Percentiles rank a stretch among this genome's conserved stretches.
These are phyloP conservation scores for Bostrychus sinensis DNA, from an alignment of 2,113 vertebrate species.

Conservation along the genomic window DNA sequence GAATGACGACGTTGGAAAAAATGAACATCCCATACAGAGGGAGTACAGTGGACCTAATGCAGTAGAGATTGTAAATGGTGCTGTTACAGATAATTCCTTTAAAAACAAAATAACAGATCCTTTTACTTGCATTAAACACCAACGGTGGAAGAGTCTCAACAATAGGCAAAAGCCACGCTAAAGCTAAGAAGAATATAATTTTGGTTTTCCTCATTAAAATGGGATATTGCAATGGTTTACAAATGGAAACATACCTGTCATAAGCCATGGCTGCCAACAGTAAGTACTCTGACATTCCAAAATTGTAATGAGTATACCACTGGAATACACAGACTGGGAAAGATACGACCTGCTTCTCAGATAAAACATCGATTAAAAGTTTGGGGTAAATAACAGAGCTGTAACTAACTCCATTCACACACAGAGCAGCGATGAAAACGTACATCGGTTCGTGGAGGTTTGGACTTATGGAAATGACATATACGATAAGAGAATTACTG, in stretches of 20 bases:
- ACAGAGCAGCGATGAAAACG: constrained; percentile 26
- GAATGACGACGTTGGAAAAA: background rate
- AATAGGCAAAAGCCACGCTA: constrained; percentile 11
- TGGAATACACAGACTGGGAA: constrained; percentile 12
- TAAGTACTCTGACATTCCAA: background rate
- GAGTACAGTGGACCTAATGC: background rate
- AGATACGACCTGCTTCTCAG: constrained; percentile 19
- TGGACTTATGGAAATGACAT: background rate
- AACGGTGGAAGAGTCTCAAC: background rate
- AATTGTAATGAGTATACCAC: background rate
- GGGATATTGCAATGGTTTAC: constrained; percentile 48
- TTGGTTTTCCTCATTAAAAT: constrained; percentile 4
- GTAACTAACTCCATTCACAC: constrained; percentile 12
- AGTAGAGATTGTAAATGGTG: background rate
- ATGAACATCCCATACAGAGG: background rate
- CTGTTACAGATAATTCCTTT: constrained; percentile 15
- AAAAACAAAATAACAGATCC: background rate
- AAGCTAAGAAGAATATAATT: background rate
- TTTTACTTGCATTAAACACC: background rate
- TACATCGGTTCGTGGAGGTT: constrained; percentile 32
- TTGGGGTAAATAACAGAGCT: constrained; percentile 21
- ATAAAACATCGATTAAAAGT: constrained; percentile 14
- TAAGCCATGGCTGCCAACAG: constrained; percentile 14
- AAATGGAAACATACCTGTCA: constrained; percentile 22
- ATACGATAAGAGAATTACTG: constrained; percentile 13